Evolutionary conservation across 2,113 vertebrate species (phyloP), one percentile per base, ranked within the genome.

Genomic region (Herpetotheres cachinnans): DNA sequence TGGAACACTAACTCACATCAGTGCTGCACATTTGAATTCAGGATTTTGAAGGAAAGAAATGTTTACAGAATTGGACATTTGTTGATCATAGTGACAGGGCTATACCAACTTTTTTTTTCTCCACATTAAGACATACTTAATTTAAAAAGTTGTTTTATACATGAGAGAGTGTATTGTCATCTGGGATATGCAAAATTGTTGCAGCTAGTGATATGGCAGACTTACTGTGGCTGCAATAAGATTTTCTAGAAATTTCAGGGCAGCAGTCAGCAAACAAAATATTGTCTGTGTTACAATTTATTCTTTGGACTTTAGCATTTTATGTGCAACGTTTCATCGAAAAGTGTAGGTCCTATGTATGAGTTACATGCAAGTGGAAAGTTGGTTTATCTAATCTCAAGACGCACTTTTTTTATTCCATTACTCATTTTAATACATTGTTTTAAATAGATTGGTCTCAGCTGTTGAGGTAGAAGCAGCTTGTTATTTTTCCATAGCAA

Each of bases 381-480:
- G 69, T 87, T 89, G 89, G 82, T 92, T 83, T 61, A 30, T 42
- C 49, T 50, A 50, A 65, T 65, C 66, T 89, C 30, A 89, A 94
- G 89, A 76, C 5, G 4, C 32, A 16, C 30, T 73, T 79, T 82
- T 82, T 92, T 91, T 25, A 76, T 91, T 92, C 89, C 80, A 27
- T 92, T 79, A 38, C 66, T 85, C 71, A 73, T 94, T 94, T 80
- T 63, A 93, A 77, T 90, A 34, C 47, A 58, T 91, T 94, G 78
- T 94, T 97, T 96, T 97, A 97, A 96, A 94, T 95, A 96, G 94
- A 83, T 93, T 65, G 44, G 72, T 89, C 66, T 96, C 96, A 96
- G 97, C 95, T 97, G 96, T 90, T 74, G 86, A 88, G 59, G 79
- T 72, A 29, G 77, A 82, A 88, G 78, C 65, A 89, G 65, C 72